A percentile compares a stretch with the other conserved stretches of the same genome.
phyloP scores from a whole-genome alignment of 2,888 invertebrate genomes.

The Cheilosia impressa region DNA sequence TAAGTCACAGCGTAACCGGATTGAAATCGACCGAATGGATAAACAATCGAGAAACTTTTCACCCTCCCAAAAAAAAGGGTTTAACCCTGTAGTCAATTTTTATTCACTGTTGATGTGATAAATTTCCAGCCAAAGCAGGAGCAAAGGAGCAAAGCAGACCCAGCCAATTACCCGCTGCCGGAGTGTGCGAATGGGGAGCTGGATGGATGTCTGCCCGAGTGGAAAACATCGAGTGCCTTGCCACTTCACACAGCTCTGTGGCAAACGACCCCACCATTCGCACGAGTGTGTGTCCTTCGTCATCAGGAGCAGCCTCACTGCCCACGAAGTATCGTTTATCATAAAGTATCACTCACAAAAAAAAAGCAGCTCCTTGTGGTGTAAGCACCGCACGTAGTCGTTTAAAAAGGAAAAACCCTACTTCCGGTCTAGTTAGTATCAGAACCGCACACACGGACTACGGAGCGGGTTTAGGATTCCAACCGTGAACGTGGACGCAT shows the following conservation, averaged over 20 bases:
- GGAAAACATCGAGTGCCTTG: slow-evolving; percentile 56
- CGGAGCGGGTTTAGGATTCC: slow-evolving; percentile 18
- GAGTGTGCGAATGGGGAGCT: neutral
- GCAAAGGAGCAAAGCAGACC: slow-evolving; percentile 2
- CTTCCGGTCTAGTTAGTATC: neutral
- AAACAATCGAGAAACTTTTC: slow-evolving; percentile 46
- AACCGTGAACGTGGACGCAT: slow-evolving; percentile 31
- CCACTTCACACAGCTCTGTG: slow-evolving; percentile 77
- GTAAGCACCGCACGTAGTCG: slow-evolving; percentile 9
- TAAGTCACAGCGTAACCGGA: slow-evolving; percentile 13
- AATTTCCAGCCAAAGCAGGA: slow-evolving; percentile 34
- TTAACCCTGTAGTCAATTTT: slow-evolving; percentile 16
- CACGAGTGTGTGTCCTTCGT: slow-evolving; percentile 54
- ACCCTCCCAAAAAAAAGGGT: neutral
- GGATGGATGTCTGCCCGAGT: slow-evolving; percentile 30
- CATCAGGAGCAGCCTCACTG: slow-evolving; percentile 59
- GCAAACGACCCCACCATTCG: slow-evolving; percentile 46
- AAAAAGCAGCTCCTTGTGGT: slow-evolving; percentile 2
- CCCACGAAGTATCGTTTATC: slow-evolving; percentile 69
- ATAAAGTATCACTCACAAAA: slow-evolving; percentile 39
- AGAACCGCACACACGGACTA: neutral
- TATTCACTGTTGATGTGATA: slow-evolving; percentile 60
- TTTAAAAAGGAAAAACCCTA: slow-evolving; percentile 28
- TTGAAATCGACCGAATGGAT: slow-evolving; percentile 33
- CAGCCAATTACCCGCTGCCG: slow-evolving; percentile 19